A percentile compares a stretch with the other conserved stretches of the same genome.
Conservation (phyloP, 2,113 vertebrate species). For the Pionites leucogaster region DNA sequence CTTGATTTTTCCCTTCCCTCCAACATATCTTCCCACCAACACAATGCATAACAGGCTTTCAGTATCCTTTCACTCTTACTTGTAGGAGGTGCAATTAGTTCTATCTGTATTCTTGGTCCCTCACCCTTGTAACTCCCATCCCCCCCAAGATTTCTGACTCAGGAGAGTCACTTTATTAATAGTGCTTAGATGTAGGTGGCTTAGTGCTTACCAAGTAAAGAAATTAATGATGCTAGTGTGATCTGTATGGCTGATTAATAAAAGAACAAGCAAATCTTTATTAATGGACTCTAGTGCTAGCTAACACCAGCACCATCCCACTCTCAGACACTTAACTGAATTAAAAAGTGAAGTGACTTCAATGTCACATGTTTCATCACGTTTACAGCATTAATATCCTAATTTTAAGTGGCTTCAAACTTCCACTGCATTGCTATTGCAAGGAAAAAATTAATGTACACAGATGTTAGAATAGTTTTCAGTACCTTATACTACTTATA, state of each 20-base stretch:
- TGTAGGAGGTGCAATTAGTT: background rate
- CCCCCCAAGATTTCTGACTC: background rate
- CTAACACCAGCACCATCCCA: background rate
- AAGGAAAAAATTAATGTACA: background rate
- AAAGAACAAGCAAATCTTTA: constrained; percentile 4
- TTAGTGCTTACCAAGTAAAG: background rate
- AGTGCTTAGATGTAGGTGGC: background rate
- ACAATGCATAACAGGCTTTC: background rate
- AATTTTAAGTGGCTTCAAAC: background rate
- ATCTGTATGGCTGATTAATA: background rate
- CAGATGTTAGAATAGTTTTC: background rate
- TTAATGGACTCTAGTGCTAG: background rate
- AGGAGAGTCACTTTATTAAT: background rate
- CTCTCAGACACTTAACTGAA: background rate
- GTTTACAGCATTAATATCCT: background rate
- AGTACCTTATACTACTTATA: background rate
- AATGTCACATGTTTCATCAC: background rate
- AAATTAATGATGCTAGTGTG: background rate
- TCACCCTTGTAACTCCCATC: background rate
- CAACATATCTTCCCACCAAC: background rate
- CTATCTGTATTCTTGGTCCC: background rate
- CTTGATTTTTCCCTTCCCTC: background rate
- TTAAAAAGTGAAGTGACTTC: background rate
- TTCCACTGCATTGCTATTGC: background rate
- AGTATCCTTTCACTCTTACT: background rate